Percentiles rank a stretch among this genome's conserved stretches.
Evolutionary conservation across 2,888 invertebrate species (phyloP).

Genomic region (Antheraea assamensis): DNA sequence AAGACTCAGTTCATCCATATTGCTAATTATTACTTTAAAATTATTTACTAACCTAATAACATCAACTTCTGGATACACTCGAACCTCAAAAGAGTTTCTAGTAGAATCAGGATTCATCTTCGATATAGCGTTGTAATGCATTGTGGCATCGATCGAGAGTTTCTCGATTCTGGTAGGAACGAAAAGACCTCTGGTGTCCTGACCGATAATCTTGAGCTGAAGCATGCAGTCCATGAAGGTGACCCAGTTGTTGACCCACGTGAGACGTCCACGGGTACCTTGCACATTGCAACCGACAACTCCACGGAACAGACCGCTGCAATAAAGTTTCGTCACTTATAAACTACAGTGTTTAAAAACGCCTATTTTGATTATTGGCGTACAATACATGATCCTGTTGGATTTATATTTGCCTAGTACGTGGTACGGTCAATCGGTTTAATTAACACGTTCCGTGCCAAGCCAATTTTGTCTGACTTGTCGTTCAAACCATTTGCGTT

Average conservation of each 20-base stretch:
- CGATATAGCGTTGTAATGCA: constrained; percentile 80
- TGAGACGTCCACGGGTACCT: constrained; percentile 75
- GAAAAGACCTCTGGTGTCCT: constrained; percentile 86
- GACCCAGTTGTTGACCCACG: constrained; percentile 93
- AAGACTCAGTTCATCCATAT: background rate
- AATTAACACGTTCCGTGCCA: too few relatives aligned
- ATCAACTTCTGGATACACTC: constrained; percentile 74
- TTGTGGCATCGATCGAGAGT: constrained; percentile 85
- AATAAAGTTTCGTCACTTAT: background rate
- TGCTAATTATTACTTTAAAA: constrained; percentile 4
- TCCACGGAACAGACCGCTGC: constrained; percentile 83
- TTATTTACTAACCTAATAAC: constrained; percentile 67
- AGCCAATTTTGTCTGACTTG: too few relatives aligned
- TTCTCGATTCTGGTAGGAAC: constrained; percentile 89
- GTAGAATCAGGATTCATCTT: constrained; percentile 72
- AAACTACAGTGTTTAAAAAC: background rate
- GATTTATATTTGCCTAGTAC: background rate
- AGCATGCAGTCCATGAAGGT: constrained; percentile 95
- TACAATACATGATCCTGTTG: background rate
- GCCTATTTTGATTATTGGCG: background rate
- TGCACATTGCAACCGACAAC: constrained; percentile 78
- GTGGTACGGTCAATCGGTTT: too few relatives aligned
- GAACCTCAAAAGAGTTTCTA: constrained; percentile 70
- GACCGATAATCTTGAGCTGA: constrained; percentile 88
- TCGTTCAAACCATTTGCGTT: too few relatives aligned